These are phyloP conservation scores for Matsumurasca onukii DNA, from an alignment of 1,140 invertebrate species.

Conservation along the genomic window DNA sequence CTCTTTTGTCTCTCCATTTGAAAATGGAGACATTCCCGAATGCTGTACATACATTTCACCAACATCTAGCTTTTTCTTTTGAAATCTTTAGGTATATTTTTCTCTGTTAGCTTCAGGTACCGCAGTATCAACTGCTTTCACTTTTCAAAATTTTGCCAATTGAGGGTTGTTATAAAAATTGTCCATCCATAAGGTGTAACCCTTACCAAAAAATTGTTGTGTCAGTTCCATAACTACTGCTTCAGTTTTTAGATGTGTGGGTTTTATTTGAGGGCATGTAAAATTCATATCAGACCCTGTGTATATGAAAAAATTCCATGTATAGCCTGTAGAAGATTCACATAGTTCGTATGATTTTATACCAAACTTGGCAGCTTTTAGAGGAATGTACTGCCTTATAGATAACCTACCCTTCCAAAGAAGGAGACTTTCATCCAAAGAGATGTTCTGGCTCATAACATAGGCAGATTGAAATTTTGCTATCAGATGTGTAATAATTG, in stretches of 20 bases:
- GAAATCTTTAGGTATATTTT: background rate
- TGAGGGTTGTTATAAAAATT: background rate
- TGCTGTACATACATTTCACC: background rate
- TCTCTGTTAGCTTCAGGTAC: background rate
- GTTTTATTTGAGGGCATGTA: background rate
- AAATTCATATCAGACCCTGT: slow-evolving; percentile 30
- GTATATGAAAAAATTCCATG: slow-evolving; percentile 44
- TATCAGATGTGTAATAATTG: slow-evolving; percentile 2
- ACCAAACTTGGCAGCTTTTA: slow-evolving; percentile 44
- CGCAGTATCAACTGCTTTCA: background rate
- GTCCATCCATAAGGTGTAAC: background rate
- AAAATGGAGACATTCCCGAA: background rate
- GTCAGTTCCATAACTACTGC: background rate
- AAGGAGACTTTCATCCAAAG: slow-evolving; percentile 44
- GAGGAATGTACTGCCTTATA: slow-evolving; percentile 46
- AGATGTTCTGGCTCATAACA: slow-evolving; percentile 39
- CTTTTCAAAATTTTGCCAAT: background rate
- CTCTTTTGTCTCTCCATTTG: background rate
- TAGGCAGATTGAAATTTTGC: slow-evolving; percentile 35
- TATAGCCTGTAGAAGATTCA: slow-evolving; percentile 42
- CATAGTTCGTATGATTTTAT: slow-evolving; percentile 44
- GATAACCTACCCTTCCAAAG: slow-evolving; percentile 44
- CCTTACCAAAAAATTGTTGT: background rate
- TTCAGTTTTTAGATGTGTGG: background rate
- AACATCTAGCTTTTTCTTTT: background rate